Evolutionary conservation across 2,797 vertebrate species (phyloP), one percentile per base, ranked within the genome.

Genomic region (Sebastes umbrosus): DNA sequence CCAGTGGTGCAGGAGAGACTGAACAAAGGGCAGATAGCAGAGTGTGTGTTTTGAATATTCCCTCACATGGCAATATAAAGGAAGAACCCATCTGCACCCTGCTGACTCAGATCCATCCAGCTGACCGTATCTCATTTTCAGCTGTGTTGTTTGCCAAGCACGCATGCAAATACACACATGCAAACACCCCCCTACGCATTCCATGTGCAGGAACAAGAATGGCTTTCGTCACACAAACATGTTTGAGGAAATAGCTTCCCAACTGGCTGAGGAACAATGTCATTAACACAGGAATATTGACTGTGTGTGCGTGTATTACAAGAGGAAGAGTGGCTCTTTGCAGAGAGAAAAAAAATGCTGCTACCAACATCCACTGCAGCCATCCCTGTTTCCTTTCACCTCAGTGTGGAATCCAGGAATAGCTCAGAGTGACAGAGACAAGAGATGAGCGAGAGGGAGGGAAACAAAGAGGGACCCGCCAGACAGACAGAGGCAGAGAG

Each of bases 381-480:
- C 62, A 29, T 87, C 84, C 88, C 90, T 85, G 91, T 90, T 94
- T 94, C 90, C 90, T 88, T 81, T 94, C 89, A 94, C 90, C 87
- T 93, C 90, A 22, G 79, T 84, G 92, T 83, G 90, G 91, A 93
- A 93, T 93, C 89, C 92, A 88, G 89, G 76, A 92, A 92, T 87
- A 90, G 88, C 76, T 86, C 77, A 14, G 73, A 83, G 80, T 81
- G 88, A 92, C 86, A 86, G 75, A 84, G 90, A 88, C 69, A 65
- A 65, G 57, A 77, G 69, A 82, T 77, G 76, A 73, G 69, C 78
- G 75, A 50, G 67, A 58, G 34, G 2, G 50, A 60, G 74, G 34
- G 67, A 59, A 24, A 59, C 34, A 78, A 67, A 75, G 80, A n/a
- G 50, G 70, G 43, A 58, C 63, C 63, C 50, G 58, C 12, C 54